A percentile compares a stretch with the other conserved stretches of the same genome.
Evolutionary conservation across 1,140 invertebrate genomes (phyloP).

Genomic region (Anadara kagoshimensis): DNA sequence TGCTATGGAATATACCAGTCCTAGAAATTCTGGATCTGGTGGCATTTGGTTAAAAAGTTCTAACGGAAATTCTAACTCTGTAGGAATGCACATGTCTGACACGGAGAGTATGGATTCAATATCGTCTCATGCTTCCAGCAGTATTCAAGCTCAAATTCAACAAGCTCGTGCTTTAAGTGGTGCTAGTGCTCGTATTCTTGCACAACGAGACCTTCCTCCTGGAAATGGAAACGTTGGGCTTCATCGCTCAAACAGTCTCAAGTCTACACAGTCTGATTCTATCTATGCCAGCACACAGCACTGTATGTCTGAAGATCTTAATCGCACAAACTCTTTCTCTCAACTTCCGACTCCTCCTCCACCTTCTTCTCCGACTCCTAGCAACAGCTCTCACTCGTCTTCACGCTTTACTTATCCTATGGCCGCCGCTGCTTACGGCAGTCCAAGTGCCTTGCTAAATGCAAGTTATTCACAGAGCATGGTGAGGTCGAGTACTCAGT

Average conservation of each 20-base stretch:
- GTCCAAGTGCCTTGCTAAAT: slow-evolving; percentile 37
- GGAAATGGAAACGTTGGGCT: slow-evolving; percentile 81
- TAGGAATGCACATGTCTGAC: slow-evolving; percentile 75
- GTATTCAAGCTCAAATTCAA: slow-evolving; percentile 77
- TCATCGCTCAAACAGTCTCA: slow-evolving; percentile 89
- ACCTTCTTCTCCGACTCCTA: slow-evolving; percentile 66
- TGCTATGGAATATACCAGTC: slow-evolving; percentile 65
- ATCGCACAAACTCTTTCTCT: slow-evolving; percentile 62
- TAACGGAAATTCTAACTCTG: slow-evolving; percentile 35
- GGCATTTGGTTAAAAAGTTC: slow-evolving; percentile 49
- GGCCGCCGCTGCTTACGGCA: slow-evolving; percentile 56
- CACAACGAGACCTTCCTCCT: slow-evolving; percentile 78
- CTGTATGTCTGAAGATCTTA: slow-evolving; percentile 69
- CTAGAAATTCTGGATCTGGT: slow-evolving; percentile 56
- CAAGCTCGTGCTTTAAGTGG: slow-evolving; percentile 85
- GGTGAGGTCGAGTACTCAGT: slow-evolving; percentile 67
- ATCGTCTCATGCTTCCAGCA: slow-evolving; percentile 76
- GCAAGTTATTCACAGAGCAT: slow-evolving; percentile 49
- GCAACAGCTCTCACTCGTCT: slow-evolving; percentile 65
- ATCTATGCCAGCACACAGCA: slow-evolving; percentile 88
- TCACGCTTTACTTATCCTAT: slow-evolving; percentile 70
- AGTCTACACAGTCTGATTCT: slow-evolving; percentile 97
- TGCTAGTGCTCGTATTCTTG: slow-evolving; percentile 80
- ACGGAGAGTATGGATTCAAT: slow-evolving; percentile 83
- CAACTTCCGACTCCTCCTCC: slow-evolving; percentile 55